A percentile compares a stretch with the other conserved stretches of the same genome.
Evolutionary conservation across 2,888 invertebrate species (phyloP).

Genomic region (Caradrina kadenii): DNA sequence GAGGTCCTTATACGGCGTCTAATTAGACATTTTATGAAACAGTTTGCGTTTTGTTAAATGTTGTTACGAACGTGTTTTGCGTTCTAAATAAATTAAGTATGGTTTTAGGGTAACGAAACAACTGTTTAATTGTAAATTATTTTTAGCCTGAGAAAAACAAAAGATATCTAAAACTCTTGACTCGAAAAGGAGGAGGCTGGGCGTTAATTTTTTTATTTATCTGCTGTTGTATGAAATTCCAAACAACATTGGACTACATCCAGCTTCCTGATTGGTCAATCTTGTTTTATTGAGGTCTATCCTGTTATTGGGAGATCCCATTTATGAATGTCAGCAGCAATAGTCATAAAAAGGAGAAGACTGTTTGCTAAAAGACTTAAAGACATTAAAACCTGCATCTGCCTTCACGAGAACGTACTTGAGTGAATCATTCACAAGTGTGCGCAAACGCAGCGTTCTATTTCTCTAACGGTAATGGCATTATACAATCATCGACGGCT

Average conservation of each 20-base stretch:
- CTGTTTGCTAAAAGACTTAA: too few relatives aligned
- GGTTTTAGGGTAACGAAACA: neutral
- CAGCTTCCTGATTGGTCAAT: neutral
- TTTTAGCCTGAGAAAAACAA: neutral
- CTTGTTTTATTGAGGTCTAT: neutral
- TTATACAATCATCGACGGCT: conserved; percentile 55
- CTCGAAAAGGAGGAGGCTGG: neutral
- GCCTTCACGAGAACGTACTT: conserved; percentile 20
- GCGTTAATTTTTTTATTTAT: neutral
- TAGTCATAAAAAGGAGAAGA: too few relatives aligned
- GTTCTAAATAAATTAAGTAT: conserved; percentile 21
- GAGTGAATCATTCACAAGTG: conserved; percentile 44
- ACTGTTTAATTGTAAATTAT: neutral
- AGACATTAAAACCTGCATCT: conserved; percentile 19
- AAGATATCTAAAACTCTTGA: too few relatives aligned
- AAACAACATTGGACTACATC: conserved; percentile 3
- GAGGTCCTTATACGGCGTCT: conserved; percentile 50
- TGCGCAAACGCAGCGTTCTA: conserved; percentile 49
- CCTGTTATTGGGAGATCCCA: neutral
- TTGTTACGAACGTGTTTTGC: conserved; percentile 53
- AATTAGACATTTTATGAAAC: conserved; percentile 57
- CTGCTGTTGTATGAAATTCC: neutral
- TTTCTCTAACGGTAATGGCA: conserved; percentile 50
- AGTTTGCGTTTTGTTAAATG: conserved; percentile 47
- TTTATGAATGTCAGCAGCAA: neutral